Percentiles rank a stretch among this genome's conserved stretches.
Conservation (phyloP, 92 coral and sea anemone genomes). For the Zoanthus sociatus region DNA sequence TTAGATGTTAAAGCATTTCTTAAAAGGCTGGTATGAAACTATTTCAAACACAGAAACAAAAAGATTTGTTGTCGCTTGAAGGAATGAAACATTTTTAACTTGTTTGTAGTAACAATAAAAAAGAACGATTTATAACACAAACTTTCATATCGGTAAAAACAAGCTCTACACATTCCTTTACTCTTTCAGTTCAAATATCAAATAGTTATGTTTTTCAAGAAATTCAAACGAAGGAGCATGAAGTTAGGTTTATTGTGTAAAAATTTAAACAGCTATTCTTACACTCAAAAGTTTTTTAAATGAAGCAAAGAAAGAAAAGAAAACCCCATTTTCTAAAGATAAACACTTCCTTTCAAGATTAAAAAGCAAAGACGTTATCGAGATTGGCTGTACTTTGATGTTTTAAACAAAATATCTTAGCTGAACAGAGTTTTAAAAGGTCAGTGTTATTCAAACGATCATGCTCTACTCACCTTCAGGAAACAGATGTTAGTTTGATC, state of each 20-base stretch:
- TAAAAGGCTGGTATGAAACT: neutral
- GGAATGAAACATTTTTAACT: neutral
- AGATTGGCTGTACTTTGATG: neutral
- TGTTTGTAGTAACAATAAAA: neutral
- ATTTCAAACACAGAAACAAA: neutral
- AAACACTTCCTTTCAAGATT: neutral
- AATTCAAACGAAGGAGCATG: too few relatives aligned
- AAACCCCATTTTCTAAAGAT: neutral
- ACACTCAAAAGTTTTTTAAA: too few relatives aligned
- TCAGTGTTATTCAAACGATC: neutral
- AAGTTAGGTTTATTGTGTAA: too few relatives aligned
- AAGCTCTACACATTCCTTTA: neutral
- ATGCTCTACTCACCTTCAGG: constrained; percentile 5
- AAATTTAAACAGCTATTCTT: too few relatives aligned
- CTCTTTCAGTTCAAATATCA: neutral
- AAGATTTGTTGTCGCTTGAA: neutral
- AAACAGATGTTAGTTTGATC: constrained; percentile 30
- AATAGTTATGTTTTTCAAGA: too few relatives aligned
- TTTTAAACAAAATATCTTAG: neutral
- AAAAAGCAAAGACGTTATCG: neutral
- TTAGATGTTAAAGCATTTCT: neutral
- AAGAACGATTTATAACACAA: neutral
- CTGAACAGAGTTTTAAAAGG: neutral
- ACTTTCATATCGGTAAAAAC: neutral
- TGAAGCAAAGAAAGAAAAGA: too few relatives aligned